Evolutionary conservation across 2,888 invertebrate genomes (phyloP).

Genomic region (Electrophaes corylata): DNA sequence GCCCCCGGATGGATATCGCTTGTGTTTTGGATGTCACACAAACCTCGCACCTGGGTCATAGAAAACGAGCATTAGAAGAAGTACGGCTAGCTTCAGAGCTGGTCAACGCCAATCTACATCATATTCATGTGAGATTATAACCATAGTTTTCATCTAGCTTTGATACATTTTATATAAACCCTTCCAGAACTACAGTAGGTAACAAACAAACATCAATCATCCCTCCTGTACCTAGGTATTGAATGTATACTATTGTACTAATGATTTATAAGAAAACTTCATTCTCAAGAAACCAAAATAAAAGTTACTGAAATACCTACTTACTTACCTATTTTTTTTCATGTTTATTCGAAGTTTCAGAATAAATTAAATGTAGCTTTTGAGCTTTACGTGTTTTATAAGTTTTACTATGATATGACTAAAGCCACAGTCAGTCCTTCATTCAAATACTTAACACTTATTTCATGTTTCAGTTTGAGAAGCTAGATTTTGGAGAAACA

Average conservation of each 20-base stretch:
- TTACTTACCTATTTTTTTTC: no score
- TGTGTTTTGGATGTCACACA: conserved; percentile 93
- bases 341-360: no score
- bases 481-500: conserved; percentile 98
- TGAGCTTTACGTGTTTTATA: no score
- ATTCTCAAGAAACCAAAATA: no score
- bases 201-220: not conserved
- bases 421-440: no score
- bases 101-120: conserved; percentile 92
- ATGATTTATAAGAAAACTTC: no score
- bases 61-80: conserved; percentile 93
- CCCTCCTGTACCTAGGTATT: no score
- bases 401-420: no score
- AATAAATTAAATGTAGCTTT: no score
- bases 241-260: no score
- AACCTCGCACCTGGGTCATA: conserved; percentile 88
- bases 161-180: not conserved
- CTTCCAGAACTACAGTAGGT: not conserved
- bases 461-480: conserved; percentile 90
- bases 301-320: no score
- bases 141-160: not conserved
- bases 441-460: not conserved
- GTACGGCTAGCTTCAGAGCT: conserved; percentile 91
- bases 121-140: conserved; percentile 88
- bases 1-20: conserved; percentile 93